These are phyloP conservation scores for Schlechtendalia chinensis DNA, from an alignment of 1,140 invertebrate genomes.

Conservation along the genomic window DNA sequence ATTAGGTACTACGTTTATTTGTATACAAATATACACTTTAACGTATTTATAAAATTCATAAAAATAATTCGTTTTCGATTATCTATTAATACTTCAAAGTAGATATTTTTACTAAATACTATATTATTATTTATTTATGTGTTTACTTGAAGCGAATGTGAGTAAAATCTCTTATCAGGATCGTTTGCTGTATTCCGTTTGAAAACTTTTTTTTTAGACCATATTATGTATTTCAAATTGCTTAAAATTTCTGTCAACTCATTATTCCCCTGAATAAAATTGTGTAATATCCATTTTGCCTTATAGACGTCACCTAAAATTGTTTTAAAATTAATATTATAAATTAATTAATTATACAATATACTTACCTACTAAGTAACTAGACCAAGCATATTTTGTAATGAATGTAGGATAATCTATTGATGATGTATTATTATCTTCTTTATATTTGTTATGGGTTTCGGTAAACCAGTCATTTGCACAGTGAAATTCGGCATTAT, in stretches of 20 bases:
- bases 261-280: background rate
- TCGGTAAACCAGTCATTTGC: background rate
- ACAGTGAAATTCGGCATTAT: slow-evolving; percentile 12
- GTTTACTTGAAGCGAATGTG: background rate
- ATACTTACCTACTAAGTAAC: slow-evolving; percentile 1
- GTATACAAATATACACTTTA: too few species aligned
- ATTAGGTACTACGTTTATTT: too few species aligned
- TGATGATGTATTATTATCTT: background rate
- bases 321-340: background rate
- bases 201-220: background rate
- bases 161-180: background rate
- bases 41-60: too few species aligned
- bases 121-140: background rate
- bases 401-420: background rate
- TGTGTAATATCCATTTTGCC: background rate
- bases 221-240: background rate
- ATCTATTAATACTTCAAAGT: too few species aligned
- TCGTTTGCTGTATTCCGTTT: slow-evolving; percentile 3
- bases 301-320: background rate
- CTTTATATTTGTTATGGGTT: background rate
- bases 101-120: too few species aligned
- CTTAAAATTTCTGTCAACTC: background rate
- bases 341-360: background rate
- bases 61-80: too few species aligned
- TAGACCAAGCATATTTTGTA: background rate